Base-by-base conservation (phyloP, 2,797 vertebrate species). In the Falco concolor region DNA sequence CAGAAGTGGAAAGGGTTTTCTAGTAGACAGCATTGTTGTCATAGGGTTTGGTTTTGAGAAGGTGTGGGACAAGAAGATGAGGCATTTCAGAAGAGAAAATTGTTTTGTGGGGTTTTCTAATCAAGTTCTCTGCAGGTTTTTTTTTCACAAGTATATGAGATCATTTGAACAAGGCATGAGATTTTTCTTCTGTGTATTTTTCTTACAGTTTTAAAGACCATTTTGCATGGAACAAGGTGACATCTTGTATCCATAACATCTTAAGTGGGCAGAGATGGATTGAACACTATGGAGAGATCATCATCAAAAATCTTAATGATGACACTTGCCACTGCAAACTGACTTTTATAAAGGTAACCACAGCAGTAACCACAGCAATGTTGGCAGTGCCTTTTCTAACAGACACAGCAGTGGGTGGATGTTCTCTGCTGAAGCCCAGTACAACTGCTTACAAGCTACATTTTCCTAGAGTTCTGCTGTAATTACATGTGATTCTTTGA, bases 151-250 rank as follows among this genome's bases (percentile, higher is more conserved):
- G 32, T 52, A 93, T 54, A 19, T 50, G 40, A 61, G 32, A 32
- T 79, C 5, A 14, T 64, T 63, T 53, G 44, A 83, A 44, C 67
- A n/a, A 32, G 5, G 15, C 6, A 2, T 25, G 19, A 67, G n/a
- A 64, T n/a, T 92, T 63, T 69, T 53, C 47, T 42, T 82, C 5
- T 50, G 12, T 83, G 18, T 50, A 24, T 76, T 86, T 84, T 74
- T 54, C n/a, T 92, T 89, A 42, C 79, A 99, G 99, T 81, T 98
- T 98, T 88, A 98, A 98, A 72, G 99, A 99, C 85, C 99, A 99
- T 97, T 99, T 99, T 93, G 98, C 99, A 72, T 99, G 99, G 99
- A 99, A 99, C 97, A 99, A 99, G 94, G 99, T 99, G 93, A 99
- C 99, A 3, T 99, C 99, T 40, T 99, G 99, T 94, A 99, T 99